Base-by-base conservation (phyloP, 2,797 vertebrate species). In the Cottoperca gobio region DNA sequence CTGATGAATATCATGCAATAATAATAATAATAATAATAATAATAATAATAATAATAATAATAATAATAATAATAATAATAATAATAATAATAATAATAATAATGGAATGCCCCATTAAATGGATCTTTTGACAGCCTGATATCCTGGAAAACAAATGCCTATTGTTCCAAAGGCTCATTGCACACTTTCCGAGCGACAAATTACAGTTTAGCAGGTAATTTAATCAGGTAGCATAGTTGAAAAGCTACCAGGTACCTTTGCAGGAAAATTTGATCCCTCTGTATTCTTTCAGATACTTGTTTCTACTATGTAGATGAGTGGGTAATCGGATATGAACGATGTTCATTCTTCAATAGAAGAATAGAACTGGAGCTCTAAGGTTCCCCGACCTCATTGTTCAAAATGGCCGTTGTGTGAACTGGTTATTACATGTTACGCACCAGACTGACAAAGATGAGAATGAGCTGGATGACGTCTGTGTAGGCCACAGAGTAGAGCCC, bases 401-500 rank as follows among this genome's bases (percentile, higher is more conserved):
- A 46, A 69, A 66, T 43, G 48, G 58, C 46, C 2, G 11, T 16
- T n/a, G 37, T 23, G 33, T 73, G 0, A 46, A 61, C 3, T 5
- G 37, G 19, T 31, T 24, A 55, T 31, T 5, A 40, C 39, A 71
- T 10, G 12, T 57, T 65, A 87, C 94, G 82, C 91, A 94, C 96
- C 94, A 96, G 89, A 48, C 95, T 96, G 89, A 95, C 2, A 2
- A 92, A 92, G 54, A 96, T 94, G 85, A 97, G 95, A 84, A 95
- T 72, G 58, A 96, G 88, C 88, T 96, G 96, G 83, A 95, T 95
- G 58, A 96, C 92, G 3, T 93, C 94, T 85, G 92, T 93, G 79
- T 93, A 93, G 58, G 92, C 92, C 86, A 93, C 92, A 68, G 92
- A 96, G 88, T 96, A 96, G 37, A 97, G 91, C 0, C 96, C 96